Base-by-base conservation (phyloP, 2,888 invertebrate genomes). In the Ceratothoa steindachneri region DNA sequence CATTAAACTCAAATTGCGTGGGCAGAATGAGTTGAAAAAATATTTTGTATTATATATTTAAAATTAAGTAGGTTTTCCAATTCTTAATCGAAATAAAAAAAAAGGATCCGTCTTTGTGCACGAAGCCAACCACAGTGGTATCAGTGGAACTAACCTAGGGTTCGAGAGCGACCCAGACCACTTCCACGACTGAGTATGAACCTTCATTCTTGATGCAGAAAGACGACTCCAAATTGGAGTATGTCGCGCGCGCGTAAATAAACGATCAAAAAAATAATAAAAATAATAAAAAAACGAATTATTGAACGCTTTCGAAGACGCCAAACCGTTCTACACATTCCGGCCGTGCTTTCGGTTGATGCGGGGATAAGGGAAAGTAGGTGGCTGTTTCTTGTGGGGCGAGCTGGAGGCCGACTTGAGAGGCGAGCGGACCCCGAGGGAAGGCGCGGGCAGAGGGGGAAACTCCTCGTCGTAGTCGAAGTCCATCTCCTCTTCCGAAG, bases 381-480 rank as follows among this genome's bases (percentile, higher is more conserved):
- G 60, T 2, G 60, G 60, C 22, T n/a, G 60, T 60, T 60, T 60
- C 24, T 60, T 60, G 60, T 60, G 60, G 60, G 60, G 60, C 1
- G 60, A 60, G 60, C 60, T 60, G 22, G 60, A 60, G 24, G 60
- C 60, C 27, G 60, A 60, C 24, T 60, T 60, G 2, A 60, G 22
- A 22, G 60, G 60, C 12, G 60, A 60, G 12, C 60, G n/a, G 12
- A n/a, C 60, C 60, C 60, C 60, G 12, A 60, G 12, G 22, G 60
- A 60, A 5, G 79, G 79, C 12, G 75, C 24, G 19, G 79, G 79
- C 30, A 79, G 73, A 0, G 79, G 79, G 7, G 79, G 79, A 31
- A 79, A 79, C 67, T 79, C 79, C 64, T 79, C 75, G 28, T 79
- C 79, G 28, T 79, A 79, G 41, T 79, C 79, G 9, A 73, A 79